Base-by-base conservation (phyloP, 2,888 invertebrate species). In the Phragmatobia fuliginosa region DNA sequence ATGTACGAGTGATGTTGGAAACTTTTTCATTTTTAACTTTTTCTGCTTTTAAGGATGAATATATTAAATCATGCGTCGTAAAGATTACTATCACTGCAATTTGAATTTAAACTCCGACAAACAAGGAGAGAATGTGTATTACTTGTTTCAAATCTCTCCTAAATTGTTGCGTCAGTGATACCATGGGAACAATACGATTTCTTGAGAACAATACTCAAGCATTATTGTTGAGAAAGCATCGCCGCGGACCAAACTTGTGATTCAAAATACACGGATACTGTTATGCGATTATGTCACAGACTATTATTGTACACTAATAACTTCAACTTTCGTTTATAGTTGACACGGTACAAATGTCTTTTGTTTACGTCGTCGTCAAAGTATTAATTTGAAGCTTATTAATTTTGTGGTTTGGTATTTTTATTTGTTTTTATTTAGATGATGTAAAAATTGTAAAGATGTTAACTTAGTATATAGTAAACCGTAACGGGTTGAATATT, bases 231-330 rank as follows among this genome's bases (percentile, higher is more conserved):
- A 58, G 61, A 66, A 70, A 72, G 71, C 62, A 72, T 28, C 67
- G 36, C 62, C 69, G 25, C 28, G 36, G 52, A 60, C 67, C 63
- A 67, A 66, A 10, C 11, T 81, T 84, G 83, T 77, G 79, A 81
- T 83, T 84, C 83, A 88, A 87, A 90, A 88, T 77, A 85, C 78
- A 70, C 90, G 87, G 87, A 89, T 87, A 88, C 86, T 85, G 87
- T 93, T 91, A 91, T 87, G 88, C 28, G 33, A 11, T 64, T 68
- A 64, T 64, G 64, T 92, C 88, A 92, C 86, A 85, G 69, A 80
- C 81, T 82, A 85, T 74, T 73, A 82, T 71, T 63, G 62, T 80
- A 70, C 67, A 70, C 52, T 70, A 73, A 73, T 77, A 83, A 74
- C 56, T 75, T 76, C 75, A 83, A 85, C 89, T 89, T 89, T 89